Conservation (phyloP, 2,113 vertebrate species). For the Nibea albiflora region DNA sequence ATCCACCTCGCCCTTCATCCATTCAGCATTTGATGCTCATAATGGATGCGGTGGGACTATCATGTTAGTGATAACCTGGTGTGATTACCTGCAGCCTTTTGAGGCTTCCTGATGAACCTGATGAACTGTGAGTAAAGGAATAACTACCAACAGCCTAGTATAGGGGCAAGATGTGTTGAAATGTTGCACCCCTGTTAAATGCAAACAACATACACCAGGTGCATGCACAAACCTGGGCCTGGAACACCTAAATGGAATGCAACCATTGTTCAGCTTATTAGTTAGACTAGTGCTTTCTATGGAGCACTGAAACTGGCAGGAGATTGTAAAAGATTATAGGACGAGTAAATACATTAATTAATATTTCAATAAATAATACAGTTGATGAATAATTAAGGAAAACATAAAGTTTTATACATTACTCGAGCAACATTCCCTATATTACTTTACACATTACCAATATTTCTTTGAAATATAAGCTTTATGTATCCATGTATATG, state of each 20-base stretch:
- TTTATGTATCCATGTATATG: background rate
- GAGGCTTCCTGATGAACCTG: conserved; percentile 29
- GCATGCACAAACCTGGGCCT: background rate
- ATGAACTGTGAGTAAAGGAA: conserved; percentile 25
- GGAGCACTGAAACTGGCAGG: background rate
- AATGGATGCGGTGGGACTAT: conserved; percentile 14
- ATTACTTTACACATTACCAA: background rate
- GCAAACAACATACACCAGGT: background rate
- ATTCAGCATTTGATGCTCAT: conserved; percentile 14
- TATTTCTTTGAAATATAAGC: background rate
- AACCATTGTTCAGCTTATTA: background rate
- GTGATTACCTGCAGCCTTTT: conserved; percentile 38
- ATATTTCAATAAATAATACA: too few relatives aligned
- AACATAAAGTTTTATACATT: background rate
- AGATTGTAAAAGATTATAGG: background rate
- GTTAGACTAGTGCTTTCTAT: background rate
- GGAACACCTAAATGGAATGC: background rate
- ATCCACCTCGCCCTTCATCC: background rate
- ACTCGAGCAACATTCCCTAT: background rate
- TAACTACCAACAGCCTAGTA: background rate
- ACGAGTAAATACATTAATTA: background rate
- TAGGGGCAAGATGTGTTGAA: conserved; percentile 10
- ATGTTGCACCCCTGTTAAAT: conserved; percentile 12
- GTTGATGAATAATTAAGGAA: background rate
- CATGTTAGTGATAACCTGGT: conserved; percentile 42